Conservation (phyloP, 2,888 invertebrate species). For the Emmelina monodactyla region DNA sequence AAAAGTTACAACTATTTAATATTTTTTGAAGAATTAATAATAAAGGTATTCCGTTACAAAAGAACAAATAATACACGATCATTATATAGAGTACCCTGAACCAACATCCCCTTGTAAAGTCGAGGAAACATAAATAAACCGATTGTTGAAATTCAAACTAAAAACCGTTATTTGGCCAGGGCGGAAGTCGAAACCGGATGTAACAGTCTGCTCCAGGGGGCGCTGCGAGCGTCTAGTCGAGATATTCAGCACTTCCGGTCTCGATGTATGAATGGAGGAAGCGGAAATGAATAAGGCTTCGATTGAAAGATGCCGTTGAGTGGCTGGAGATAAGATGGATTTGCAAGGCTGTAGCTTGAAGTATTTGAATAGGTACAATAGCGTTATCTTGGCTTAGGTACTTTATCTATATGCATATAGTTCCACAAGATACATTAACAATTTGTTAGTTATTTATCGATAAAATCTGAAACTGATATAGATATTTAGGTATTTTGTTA, state of each 20-base stretch:
- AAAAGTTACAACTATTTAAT: not conserved
- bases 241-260: slow-evolving; percentile 47
- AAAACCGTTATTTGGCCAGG: slow-evolving; percentile 38
- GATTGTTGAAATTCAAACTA: slow-evolving; percentile 26
- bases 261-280: slow-evolving; percentile 18
- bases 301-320: slow-evolving; percentile 33
- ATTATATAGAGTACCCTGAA: too few species aligned
- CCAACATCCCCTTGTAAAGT: not conserved
- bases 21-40: not conserved
- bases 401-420: too few species aligned
- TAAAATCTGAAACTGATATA: too few species aligned
- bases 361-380: too few species aligned
- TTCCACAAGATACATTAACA: too few species aligned
- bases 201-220: slow-evolving; percentile 43
- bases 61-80: too few species aligned
- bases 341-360: too few species aligned
- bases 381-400: too few species aligned
- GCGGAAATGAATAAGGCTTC: slow-evolving; percentile 44
- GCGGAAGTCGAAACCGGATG: slow-evolving; percentile 48
- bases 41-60: slow-evolving; percentile 6
- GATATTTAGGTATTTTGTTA: too few species aligned
- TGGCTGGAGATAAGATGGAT: not conserved
- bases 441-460: too few species aligned
- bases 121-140: slow-evolving; percentile 23
- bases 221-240: slow-evolving; percentile 30